Percentiles rank a stretch among this genome's conserved stretches.
phyloP scores from a whole-genome alignment of 1,140 invertebrate species.

The Platorchestia sp. region DNA sequence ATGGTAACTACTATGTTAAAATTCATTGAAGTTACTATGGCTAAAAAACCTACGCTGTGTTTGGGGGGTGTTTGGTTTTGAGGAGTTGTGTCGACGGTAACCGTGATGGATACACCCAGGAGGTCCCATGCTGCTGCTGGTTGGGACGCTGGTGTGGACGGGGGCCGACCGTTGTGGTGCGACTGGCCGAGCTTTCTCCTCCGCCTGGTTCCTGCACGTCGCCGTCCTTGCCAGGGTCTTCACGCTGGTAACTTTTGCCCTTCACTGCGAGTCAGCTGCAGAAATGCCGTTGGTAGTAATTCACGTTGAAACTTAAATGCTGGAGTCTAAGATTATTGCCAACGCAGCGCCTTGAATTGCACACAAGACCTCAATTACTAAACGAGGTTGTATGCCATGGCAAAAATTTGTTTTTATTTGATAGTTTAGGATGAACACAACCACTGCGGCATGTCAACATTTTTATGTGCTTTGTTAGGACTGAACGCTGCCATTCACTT shows the following conservation, averaged over 20 bases:
- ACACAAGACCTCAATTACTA: neutral
- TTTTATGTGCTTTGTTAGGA: too few relatives aligned
- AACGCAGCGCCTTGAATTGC: neutral
- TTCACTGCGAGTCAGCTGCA: neutral
- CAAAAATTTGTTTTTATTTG: neutral
- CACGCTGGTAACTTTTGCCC: constrained; percentile 48
- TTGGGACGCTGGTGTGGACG: constrained; percentile 52
- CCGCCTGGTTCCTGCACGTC: constrained; percentile 48
- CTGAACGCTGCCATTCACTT: neutral
- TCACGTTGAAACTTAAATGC: too few relatives aligned
- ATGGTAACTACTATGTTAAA: too few relatives aligned
- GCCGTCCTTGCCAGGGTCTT: constrained; percentile 55
- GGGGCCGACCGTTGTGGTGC: constrained; percentile 56
- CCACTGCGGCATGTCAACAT: too few relatives aligned
- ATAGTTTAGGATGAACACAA: neutral
- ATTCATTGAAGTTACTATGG: too few relatives aligned
- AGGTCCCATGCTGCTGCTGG: constrained; percentile 59
- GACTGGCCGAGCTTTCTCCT: constrained; percentile 1
- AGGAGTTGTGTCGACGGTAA: neutral
- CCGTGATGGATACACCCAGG: constrained; percentile 19
- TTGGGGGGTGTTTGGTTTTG: too few relatives aligned
- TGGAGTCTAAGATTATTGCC: neutral
- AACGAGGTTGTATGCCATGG: neutral
- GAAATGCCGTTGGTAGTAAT: too few relatives aligned
- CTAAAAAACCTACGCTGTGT: too few relatives aligned